phyloP scores from a whole-genome alignment of 2,888 invertebrate species.

The Anoncus sp. region DNA sequence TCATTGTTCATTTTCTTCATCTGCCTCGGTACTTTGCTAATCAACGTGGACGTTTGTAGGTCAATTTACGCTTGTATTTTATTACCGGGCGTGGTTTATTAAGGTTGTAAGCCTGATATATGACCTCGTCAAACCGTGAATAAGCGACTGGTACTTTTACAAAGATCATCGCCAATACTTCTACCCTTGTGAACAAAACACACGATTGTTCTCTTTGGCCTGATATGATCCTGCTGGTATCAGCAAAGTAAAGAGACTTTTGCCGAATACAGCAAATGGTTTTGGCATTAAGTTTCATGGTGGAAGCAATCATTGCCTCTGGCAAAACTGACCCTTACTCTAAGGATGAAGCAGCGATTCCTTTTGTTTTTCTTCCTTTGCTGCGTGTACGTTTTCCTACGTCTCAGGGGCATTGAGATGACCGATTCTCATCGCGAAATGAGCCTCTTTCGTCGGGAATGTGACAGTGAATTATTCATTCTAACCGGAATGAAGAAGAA shows the following conservation, averaged over 20 bases:
- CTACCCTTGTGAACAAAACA: neutral
- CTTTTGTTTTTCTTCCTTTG: neutral
- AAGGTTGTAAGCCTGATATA: neutral
- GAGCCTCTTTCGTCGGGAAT: neutral
- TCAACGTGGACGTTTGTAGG: conserved; percentile 1
- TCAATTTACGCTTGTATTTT: neutral
- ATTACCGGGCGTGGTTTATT: neutral
- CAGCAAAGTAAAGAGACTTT: neutral
- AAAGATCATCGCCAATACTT: too few relatives aligned
- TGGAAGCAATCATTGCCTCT: conserved; percentile 1
- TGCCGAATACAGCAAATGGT: conserved; percentile 1
- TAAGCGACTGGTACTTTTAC: neutral
- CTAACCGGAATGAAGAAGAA: conserved; percentile 1
- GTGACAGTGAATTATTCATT: conserved; percentile 28
- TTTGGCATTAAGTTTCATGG: neutral
- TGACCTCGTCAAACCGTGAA: neutral
- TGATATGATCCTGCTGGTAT: too few relatives aligned
- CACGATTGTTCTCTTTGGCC: too few relatives aligned
- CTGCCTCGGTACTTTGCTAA: neutral
- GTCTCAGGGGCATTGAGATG: conserved; percentile 14
- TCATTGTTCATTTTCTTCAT: conserved; percentile 15
- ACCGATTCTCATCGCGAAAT: neutral
- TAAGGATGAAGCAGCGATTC: neutral
- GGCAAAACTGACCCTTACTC: conserved; percentile 10
- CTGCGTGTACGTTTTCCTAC: conserved; percentile 5